Conservation (phyloP, 2,888 invertebrate species). For the Deilephila porcellus region DNA sequence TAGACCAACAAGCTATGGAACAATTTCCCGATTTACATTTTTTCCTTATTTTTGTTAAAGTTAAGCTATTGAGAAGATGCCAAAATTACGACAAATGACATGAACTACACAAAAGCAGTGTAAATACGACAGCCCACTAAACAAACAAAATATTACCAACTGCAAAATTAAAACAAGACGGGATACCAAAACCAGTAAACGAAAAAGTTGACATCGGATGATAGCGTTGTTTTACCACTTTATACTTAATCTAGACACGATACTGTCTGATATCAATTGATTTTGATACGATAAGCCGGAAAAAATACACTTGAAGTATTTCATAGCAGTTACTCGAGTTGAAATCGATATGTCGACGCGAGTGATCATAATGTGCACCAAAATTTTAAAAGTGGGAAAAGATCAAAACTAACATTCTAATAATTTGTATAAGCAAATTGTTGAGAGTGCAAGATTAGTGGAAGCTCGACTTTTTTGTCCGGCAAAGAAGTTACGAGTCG, state of each 20-base stretch:
- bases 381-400: not conserved
- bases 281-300: slow-evolving; percentile 39
- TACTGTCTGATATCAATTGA: slow-evolving; percentile 38
- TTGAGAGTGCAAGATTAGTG: slow-evolving; percentile 49
- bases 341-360: not conserved
- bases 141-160: too few relatives aligned
- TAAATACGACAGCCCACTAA: too few relatives aligned
- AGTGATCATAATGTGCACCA: not conserved
- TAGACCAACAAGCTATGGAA: too few relatives aligned
- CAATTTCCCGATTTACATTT: too few relatives aligned
- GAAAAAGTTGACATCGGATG: not conserved
- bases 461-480: slow-evolving; percentile 50
- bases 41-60: too few relatives aligned
- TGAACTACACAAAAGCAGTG: too few relatives aligned
- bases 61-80: too few relatives aligned
- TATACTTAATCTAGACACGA: slow-evolving; percentile 31
- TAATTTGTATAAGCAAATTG: slow-evolving; percentile 62
- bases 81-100: too few relatives aligned
- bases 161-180: not conserved
- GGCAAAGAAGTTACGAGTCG: slow-evolving; percentile 46
- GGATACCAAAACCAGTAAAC: not conserved
- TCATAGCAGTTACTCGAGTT: slow-evolving; percentile 3
- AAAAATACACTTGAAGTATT: slow-evolving; percentile 27
- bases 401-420: slow-evolving; percentile 51
- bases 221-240: slow-evolving; percentile 20